Percentiles rank a stretch among this genome's conserved stretches.
These are phyloP conservation scores for Petrocephalus schoutedeni DNA, from an alignment of 2,797 vertebrate species.

Conservation along the genomic window DNA sequence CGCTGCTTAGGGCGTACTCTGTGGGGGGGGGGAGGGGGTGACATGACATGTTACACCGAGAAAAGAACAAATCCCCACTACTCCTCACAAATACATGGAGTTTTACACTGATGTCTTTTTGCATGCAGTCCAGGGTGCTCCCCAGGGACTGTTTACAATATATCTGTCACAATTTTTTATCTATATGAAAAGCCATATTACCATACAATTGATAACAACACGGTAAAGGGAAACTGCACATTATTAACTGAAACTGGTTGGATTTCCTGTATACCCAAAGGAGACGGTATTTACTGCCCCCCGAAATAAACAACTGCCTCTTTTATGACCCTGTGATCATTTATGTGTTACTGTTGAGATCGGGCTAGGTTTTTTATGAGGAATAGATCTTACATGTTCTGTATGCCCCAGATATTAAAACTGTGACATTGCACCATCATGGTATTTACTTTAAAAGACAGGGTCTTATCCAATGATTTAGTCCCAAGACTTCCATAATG, in stretches of 20 bases:
- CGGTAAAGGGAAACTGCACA: not conserved
- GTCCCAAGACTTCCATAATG: not conserved
- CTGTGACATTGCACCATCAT: not conserved
- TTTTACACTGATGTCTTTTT: too few species aligned
- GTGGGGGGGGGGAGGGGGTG: slow-evolving; percentile 29
- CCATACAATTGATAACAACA: not conserved
- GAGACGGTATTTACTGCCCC: not conserved
- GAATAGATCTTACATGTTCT: not conserved
- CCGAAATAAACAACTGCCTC: not conserved
- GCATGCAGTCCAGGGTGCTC: not conserved
- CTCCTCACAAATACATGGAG: not conserved
- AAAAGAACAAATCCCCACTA: not conserved
- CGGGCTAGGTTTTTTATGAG: not conserved
- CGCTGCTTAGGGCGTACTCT: slow-evolving; percentile 79
- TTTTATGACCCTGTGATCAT: not conserved
- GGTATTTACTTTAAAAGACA: not conserved
- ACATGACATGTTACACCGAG: not conserved
- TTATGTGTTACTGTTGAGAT: not conserved
- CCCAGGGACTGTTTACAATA: not conserved
- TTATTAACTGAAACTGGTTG: not conserved
- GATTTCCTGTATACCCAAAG: not conserved
- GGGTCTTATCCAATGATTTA: not conserved
- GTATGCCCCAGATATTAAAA: not conserved
- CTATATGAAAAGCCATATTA: not conserved
- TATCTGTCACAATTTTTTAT: not conserved